Evolutionary conservation across 2,888 invertebrate genomes (phyloP).

Genomic region (Dorcus parallelipipedus): DNA sequence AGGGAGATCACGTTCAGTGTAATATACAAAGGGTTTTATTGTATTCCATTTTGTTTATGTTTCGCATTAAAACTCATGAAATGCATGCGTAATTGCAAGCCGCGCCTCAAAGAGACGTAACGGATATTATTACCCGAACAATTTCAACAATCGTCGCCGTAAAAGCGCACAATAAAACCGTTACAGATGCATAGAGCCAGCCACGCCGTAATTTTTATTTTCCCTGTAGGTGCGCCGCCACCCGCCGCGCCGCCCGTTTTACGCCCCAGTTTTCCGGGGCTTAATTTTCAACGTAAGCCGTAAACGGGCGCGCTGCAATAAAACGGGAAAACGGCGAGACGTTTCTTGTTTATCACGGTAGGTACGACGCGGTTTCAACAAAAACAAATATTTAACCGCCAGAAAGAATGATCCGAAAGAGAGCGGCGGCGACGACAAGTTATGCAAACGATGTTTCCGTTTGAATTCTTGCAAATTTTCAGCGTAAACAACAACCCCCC

Average conservation of each 20-base stretch:
- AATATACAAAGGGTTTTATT: too few species aligned
- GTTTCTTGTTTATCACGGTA: too few species aligned
- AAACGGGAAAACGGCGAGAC: too few species aligned
- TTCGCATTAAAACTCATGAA: too few species aligned
- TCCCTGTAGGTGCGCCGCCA: background rate
- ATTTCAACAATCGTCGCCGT: background rate
- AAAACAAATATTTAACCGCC: too few species aligned
- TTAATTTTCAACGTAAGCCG: too few species aligned
- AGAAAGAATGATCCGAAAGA: background rate
- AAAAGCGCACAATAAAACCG: background rate
- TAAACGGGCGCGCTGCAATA: too few species aligned
- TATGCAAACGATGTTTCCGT: background rate
- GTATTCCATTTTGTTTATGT: too few species aligned
- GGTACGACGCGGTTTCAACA: too few species aligned
- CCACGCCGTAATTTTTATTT: background rate
- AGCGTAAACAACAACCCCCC: background rate
- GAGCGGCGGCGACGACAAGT: background rate
- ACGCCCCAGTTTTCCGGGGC: background rate
- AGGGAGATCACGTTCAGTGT: too few species aligned
- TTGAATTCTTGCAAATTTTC: constrained; percentile 1
- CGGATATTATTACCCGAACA: background rate
- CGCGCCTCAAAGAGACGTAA: background rate
- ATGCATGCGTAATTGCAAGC: too few species aligned
- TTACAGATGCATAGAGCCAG: background rate
- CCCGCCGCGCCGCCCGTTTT: background rate